Conservation (phyloP, 2,888 invertebrate genomes). For the Lasioglossum malachurum region DNA sequence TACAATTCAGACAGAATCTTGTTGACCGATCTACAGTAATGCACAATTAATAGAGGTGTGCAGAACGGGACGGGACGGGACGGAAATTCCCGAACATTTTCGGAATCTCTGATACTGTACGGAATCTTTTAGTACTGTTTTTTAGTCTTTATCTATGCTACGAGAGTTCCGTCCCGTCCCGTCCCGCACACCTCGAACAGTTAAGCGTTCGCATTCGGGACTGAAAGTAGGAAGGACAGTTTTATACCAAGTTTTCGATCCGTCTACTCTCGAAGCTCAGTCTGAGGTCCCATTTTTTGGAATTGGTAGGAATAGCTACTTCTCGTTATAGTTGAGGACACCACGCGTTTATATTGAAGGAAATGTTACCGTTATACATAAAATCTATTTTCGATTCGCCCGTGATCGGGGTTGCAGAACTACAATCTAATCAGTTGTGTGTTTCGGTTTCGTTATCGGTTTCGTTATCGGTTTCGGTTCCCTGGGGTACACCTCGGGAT, state of each 20-base stretch:
- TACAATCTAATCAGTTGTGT: background rate
- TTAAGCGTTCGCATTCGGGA: background rate
- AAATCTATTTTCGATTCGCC: background rate
- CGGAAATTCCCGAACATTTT: too few species aligned
- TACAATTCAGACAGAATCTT: background rate
- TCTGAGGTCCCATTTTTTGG: background rate
- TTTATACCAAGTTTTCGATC: too few species aligned
- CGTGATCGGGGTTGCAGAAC: background rate
- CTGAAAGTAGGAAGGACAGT: background rate
- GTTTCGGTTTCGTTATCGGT: constrained; percentile 17
- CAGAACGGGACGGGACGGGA: too few species aligned
- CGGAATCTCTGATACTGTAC: too few species aligned
- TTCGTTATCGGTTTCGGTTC: constrained; percentile 6
- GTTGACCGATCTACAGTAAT: background rate
- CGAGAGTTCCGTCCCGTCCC: too few species aligned
- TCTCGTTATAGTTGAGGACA: background rate
- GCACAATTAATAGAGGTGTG: background rate
- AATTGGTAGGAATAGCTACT: background rate
- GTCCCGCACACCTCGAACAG: too few species aligned
- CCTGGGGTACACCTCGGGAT: constrained; percentile 5
- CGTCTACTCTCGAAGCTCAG: background rate
- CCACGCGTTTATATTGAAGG: background rate
- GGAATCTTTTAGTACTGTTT: too few species aligned
- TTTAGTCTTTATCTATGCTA: too few species aligned
- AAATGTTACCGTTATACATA: background rate